phyloP scores from a whole-genome alignment of 2,888 invertebrate species.

The Phyllotreta striolata region DNA sequence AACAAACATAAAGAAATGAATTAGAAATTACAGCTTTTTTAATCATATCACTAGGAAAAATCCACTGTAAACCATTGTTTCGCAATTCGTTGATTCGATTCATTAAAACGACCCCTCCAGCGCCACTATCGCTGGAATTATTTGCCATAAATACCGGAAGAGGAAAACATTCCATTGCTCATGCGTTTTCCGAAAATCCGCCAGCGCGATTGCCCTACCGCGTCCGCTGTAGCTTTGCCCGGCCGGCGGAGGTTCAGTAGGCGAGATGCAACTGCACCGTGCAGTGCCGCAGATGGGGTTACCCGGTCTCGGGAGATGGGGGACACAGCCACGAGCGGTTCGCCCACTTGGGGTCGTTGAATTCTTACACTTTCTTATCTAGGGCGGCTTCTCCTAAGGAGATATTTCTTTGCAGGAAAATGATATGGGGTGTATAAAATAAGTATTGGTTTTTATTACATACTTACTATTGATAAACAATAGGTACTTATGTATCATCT shows the following conservation, averaged over 20 bases:
- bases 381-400: too few species aligned
- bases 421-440: too few species aligned
- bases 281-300: background rate
- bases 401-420: too few species aligned
- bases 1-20: too few species aligned
- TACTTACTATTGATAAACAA: background rate
- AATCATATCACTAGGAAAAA: too few species aligned
- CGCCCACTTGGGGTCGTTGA: background rate
- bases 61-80: too few species aligned
- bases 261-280: constrained; percentile 16
- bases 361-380: too few species aligned
- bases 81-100: too few species aligned
- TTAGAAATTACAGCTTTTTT: too few species aligned
- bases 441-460: background rate
- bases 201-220: constrained; percentile 23
- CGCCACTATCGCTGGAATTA: background rate
- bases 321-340: background rate
- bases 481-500: background rate
- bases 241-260: constrained; percentile 3
- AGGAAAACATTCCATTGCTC: background rate
- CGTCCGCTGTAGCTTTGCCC: constrained; percentile 12
- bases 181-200: constrained; percentile 19
- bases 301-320: constrained; percentile 10
- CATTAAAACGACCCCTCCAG: background rate
- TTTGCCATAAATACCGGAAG: background rate